Percentiles rank a stretch among this genome's conserved stretches.
phyloP scores from a whole-genome alignment of 2,797 vertebrate genomes.

The Erethizon dorsatum region DNA sequence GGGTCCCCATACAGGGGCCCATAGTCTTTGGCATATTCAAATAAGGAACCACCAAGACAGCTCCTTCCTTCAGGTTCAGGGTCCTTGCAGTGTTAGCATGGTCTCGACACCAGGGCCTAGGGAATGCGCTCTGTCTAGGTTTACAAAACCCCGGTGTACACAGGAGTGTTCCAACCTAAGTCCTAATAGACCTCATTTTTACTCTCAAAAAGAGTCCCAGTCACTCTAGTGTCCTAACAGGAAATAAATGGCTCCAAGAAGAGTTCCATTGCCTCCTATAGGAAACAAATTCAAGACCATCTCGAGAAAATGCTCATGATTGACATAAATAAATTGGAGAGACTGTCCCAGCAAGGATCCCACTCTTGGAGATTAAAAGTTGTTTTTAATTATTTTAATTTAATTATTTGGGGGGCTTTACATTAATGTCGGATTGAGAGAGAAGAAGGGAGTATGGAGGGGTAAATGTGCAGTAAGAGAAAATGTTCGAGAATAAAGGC shows the following conservation, averaged over 20 bases:
- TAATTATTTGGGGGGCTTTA: not conserved
- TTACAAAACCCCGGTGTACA: not conserved
- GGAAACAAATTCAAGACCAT: not conserved
- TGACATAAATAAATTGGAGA: not conserved
- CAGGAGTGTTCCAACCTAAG: not conserved
- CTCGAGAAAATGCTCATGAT: not conserved
- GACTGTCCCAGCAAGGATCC: too few relatives aligned
- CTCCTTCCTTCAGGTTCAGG: not conserved
- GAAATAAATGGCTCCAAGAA: not conserved
- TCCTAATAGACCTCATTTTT: not conserved
- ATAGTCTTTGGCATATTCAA: not conserved
- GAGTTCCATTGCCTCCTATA: accelerated
- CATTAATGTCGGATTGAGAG: not conserved
- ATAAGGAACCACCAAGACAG: not conserved
- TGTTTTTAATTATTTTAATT: not conserved
- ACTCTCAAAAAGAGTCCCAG: not conserved
- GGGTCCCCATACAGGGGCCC: accelerated
- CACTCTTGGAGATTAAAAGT: not conserved
- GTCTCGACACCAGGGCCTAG: not conserved
- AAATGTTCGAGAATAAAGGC: not conserved
- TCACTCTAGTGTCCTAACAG: not conserved
- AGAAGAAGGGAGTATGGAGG: not conserved
- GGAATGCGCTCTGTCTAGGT: not conserved
- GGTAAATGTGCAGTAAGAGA: not conserved
- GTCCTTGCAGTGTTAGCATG: not conserved